Base-by-base conservation (phyloP, 1,140 invertebrate species). In the Penaeus indicus region DNA sequence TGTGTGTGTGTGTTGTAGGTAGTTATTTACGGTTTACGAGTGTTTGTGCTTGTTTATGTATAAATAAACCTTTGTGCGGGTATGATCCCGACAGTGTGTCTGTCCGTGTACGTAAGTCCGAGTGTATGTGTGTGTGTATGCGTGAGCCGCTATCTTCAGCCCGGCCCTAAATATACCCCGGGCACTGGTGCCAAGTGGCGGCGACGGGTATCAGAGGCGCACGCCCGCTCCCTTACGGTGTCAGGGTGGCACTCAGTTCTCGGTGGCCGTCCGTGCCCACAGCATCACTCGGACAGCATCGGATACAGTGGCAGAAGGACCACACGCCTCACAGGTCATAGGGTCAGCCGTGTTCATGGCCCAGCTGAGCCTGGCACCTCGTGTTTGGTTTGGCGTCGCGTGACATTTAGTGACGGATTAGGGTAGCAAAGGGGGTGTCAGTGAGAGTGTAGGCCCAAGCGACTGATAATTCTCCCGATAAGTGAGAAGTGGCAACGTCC, bases 181-280 rank as follows among this genome's bases (percentile, higher is more conserved):
- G 47, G 25, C 83, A 47, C 83, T 77, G 84, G 88, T 89, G 88
- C 88, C 88, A 89, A 89, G 88, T 85, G 83, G 62, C 60, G 63
- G 82, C 69, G 75, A 77, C 72, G 64, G 63, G 87, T 54, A 83
- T 38, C 60, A 86, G 62, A 86, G 63, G 38, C 77, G 27, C 87
- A 77, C 87, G 67, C 87, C 87, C 87, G 67, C 75, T 78, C 60
- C 87, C 82, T 69, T 38, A 64, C 72, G 81, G 75, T 88, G 87
- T 84, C 87, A 88, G 81, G 78, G 87, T 69, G 79, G 54, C 60
- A 88, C 87, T 88, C 87, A 88, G 87, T 88, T 88, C 82, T 82
- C 62, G 72, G 60, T 88, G 87, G 81, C 80, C 75, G 60, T 82
- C 64, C 87, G 87, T 88, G 87, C 75, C 67, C 75, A 69, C 27